These are phyloP conservation scores for Botia almorhae DNA, from an alignment of 2,797 vertebrate species.

Conservation along the genomic window DNA sequence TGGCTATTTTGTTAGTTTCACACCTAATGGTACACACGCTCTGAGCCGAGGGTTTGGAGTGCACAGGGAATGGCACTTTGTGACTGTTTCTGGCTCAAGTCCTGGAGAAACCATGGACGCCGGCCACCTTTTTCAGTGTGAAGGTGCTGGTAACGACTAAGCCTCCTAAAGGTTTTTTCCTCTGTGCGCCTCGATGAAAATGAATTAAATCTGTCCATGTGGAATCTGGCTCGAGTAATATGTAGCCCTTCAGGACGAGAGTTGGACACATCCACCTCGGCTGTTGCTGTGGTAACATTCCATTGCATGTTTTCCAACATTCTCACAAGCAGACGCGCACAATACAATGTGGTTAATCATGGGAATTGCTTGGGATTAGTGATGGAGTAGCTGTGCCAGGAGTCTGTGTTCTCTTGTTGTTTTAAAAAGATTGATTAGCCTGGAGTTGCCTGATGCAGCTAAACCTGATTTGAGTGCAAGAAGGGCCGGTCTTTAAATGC, in stretches of 20 bases:
- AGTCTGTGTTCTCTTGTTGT: constrained; percentile 18
- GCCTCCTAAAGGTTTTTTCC: constrained; percentile 34
- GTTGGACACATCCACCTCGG: constrained; percentile 27
- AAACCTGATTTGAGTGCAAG: constrained; percentile 6
- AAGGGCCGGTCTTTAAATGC: neutral
- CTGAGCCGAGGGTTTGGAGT: constrained; percentile 14
- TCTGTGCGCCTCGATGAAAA: neutral
- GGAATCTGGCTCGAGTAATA: constrained; percentile 43
- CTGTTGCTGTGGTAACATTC: constrained; percentile 35
- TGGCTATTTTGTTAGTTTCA: constrained; percentile 35
- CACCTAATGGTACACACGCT: neutral
- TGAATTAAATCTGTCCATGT: constrained; percentile 28
- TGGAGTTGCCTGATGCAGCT: neutral
- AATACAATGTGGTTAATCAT: neutral
- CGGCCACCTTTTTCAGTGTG: constrained; percentile 31
- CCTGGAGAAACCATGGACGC: constrained; percentile 21
- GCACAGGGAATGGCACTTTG: neutral
- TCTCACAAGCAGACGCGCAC: constrained; percentile 5
- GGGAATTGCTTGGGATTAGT: constrained; percentile 19
- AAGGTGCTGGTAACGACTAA: constrained; percentile 37
- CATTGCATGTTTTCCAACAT: constrained; percentile 39
- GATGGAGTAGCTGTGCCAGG: neutral
- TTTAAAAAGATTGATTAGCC: constrained; percentile 2
- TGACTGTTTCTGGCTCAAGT: constrained; percentile 27
- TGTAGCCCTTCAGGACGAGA: constrained; percentile 1